phyloP scores from a whole-genome alignment of 2,888 invertebrate species.

The Erynnis tages region DNA sequence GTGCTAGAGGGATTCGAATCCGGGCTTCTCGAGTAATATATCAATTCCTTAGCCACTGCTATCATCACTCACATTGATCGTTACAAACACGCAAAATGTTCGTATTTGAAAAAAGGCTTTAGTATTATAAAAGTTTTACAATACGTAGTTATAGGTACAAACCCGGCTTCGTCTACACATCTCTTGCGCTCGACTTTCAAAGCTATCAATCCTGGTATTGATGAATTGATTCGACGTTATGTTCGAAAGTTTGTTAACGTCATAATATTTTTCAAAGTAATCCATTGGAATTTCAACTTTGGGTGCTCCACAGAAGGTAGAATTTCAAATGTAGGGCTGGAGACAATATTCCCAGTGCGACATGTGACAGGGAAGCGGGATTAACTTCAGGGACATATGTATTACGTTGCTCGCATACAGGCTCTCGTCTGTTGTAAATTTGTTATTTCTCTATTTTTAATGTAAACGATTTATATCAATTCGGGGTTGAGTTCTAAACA shows the following conservation, averaged over 20 bases:
- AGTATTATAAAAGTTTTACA: background rate
- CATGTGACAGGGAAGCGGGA: conserved; percentile 5
- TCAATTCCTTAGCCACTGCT: too few relatives aligned
- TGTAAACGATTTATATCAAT: too few relatives aligned
- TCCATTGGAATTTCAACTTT: conserved; percentile 6
- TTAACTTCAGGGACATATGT: conserved; percentile 12
- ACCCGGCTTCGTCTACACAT: background rate
- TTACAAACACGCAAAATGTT: too few relatives aligned
- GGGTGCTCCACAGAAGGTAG: conserved; percentile 7
- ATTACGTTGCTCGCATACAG: background rate
- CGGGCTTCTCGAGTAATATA: too few relatives aligned
- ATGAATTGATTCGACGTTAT: conserved; percentile 50
- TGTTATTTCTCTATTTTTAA: background rate
- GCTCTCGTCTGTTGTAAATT: background rate
- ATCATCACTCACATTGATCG: too few relatives aligned
- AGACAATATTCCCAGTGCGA: conserved; percentile 6
- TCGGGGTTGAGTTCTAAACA: too few relatives aligned
- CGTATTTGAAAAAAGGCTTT: too few relatives aligned
- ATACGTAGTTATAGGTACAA: background rate
- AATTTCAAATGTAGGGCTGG: background rate
- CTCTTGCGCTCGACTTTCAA: conserved; percentile 7
- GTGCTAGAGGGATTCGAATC: too few relatives aligned
- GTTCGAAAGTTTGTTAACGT: conserved; percentile 23
- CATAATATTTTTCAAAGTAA: conserved; percentile 19
- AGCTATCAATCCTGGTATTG: conserved; percentile 32